Evolutionary conservation across 2,888 invertebrate species (phyloP).

Genomic region (Metopia argyrocephala): DNA sequence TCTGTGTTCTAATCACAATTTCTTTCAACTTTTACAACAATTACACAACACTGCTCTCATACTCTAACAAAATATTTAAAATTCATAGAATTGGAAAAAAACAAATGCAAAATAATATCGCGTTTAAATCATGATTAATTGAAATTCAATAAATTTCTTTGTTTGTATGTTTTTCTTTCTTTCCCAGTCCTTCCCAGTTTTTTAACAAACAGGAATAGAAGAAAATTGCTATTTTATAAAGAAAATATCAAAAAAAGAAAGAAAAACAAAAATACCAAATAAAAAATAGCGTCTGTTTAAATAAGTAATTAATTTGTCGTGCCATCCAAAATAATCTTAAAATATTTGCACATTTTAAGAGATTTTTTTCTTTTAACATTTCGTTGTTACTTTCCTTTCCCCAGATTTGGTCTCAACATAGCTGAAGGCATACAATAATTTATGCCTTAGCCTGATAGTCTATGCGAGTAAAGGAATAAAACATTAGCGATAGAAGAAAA

Average conservation of each 20-base stretch:
- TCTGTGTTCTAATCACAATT: background rate
- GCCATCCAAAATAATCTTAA: conserved; percentile 47
- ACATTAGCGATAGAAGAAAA: conserved; percentile 18
- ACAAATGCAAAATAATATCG: background rate
- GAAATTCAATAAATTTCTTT: conserved; percentile 48
- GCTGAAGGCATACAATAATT: conserved; percentile 42
- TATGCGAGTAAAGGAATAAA: background rate
- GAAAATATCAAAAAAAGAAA: background rate
- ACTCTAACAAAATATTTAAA: background rate
- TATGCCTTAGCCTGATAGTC: conserved; percentile 5
- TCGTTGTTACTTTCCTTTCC: background rate
- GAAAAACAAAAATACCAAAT: background rate
- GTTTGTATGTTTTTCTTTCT: background rate
- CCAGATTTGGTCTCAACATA: conserved; percentile 24
- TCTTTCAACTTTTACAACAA: background rate
- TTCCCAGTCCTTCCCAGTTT: background rate
- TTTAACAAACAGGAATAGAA: conserved; percentile 20
- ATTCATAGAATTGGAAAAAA: background rate
- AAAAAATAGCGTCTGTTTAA: conserved; percentile 27
- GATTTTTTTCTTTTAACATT: background rate
- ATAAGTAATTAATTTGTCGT: conserved; percentile 61
- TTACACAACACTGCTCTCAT: no score
- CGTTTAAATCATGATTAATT: conserved; percentile 54
- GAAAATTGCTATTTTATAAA: background rate
- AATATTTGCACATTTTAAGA: conserved; percentile 42